Base-by-base conservation (phyloP, 2,888 invertebrate genomes). In the Frankliniella fusca region DNA sequence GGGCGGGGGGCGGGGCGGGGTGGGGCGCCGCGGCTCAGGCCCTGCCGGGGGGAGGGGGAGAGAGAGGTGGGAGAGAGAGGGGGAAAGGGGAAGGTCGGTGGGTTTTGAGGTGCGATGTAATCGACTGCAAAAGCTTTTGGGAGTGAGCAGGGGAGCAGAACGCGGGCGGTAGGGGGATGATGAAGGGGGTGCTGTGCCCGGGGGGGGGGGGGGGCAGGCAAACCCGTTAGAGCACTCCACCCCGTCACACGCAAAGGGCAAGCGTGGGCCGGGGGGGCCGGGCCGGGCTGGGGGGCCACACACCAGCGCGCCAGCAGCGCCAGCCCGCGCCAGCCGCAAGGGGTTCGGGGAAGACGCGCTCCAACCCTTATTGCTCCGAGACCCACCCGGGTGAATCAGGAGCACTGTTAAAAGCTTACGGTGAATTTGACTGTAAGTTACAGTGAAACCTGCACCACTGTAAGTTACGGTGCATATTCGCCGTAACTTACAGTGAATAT, bases 171-270 rank as follows among this genome's bases (percentile, higher is more conserved):
- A 23, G 70, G 70, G 70, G 54, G 20, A 54, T 38, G 38, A 38
- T 38, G 38, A 3, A 38, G 38, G 5, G 38, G 38, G 38, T 38
- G 38, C 38, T 2, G 38, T 5, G 38, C n/a, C n/a, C n/a, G 70
- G 70, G 27, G 23, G 5, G 27, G 27, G 12, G 70, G 0, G 70
- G 70, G 12, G 12, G 70, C 12, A 9, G 2, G 70, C 23, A n/a
- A 70, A 18, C 61, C 61, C 61, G 61, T 61, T 20, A 70, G 23
- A 27, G 70, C 27, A 76, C 61, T 61, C 61, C n/a, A 61, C 7
- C 70, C 70, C 38, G 38, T 9, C 70, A 9, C 70, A 76, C 70
- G 70, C 70, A 76, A 76, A 76, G 70, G 70, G 70, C 70, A 76
- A 76, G 27, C 70, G 38, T 5, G 70, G 70, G 70, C 23, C 70